Conservation (phyloP, 2,888 invertebrate genomes). For the Macroteleia sp. region DNA sequence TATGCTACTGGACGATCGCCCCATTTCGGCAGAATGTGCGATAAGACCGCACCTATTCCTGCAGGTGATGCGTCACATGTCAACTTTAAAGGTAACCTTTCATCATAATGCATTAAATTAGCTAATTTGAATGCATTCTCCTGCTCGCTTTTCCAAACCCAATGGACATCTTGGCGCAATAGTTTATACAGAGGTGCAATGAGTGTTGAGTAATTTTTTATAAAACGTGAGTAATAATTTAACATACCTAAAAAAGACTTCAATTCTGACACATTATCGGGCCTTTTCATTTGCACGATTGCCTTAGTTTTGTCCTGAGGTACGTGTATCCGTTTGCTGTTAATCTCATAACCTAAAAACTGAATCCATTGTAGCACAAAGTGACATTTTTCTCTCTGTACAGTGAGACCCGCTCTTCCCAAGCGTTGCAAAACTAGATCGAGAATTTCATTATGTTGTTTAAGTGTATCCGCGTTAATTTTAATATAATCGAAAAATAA, state of each 20-base stretch:
- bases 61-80: constrained; percentile 61
- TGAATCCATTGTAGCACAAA: constrained; percentile 60
- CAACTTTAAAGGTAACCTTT: constrained; percentile 34
- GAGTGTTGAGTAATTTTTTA: constrained; percentile 1
- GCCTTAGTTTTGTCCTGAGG: constrained; percentile 44
- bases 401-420: constrained; percentile 66
- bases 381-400: constrained; percentile 71
- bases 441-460: constrained; percentile 69
- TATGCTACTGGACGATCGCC: constrained; percentile 70
- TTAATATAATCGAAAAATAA: constrained; percentile 73
- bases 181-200: constrained; percentile 15
- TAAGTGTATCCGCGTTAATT: constrained; percentile 64
- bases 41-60: constrained; percentile 26
- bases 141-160: constrained; percentile 2
- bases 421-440: constrained; percentile 68
- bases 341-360: constrained; percentile 72
- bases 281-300: constrained; percentile 13
- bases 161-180: neutral
- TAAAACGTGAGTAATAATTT: constrained; percentile 35
- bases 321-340: constrained; percentile 41
- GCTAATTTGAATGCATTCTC: constrained; percentile 3
- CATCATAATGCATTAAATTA: constrained; percentile 53
- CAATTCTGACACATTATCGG: constrained; percentile 2
- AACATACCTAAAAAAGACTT: constrained; percentile 34
- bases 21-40: constrained; percentile 68